These are phyloP conservation scores for Octonoba sinensis DNA, from an alignment of 2,888 invertebrate species.

Conservation along the genomic window DNA sequence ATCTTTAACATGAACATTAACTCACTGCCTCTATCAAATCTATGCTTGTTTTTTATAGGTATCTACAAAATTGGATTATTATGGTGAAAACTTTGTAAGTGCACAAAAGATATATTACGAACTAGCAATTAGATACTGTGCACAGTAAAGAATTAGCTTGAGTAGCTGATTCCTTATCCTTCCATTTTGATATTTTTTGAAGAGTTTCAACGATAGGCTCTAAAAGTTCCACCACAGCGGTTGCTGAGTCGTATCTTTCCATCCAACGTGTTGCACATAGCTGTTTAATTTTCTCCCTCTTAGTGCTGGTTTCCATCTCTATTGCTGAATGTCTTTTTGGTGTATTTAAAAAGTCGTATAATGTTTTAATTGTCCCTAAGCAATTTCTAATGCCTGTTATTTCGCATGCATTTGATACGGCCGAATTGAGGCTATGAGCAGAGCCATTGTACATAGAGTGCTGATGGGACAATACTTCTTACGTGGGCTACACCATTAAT, in stretches of 20 bases:
- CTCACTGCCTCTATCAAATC: slow-evolving; percentile 1
- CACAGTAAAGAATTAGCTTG: no score
- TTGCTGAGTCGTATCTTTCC: slow-evolving; percentile 2
- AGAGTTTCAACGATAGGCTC: slow-evolving; percentile 5
- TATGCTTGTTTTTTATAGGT: background rate
- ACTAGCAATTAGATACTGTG: no score
- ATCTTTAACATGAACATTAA: no score
- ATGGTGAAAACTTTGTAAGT: no score
- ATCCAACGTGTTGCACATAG: slow-evolving; percentile 11
- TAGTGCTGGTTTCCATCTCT: background rate
- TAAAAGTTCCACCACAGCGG: slow-evolving; percentile 3
- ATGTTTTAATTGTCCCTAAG: background rate
- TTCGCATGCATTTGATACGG: slow-evolving; percentile 11
- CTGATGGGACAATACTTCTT: slow-evolving; percentile 1
- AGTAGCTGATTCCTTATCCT: no score
- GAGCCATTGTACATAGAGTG: slow-evolving; percentile 2
- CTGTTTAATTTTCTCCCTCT: background rate
- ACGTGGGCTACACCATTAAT: slow-evolving; percentile 1
- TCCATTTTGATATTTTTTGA: no score
- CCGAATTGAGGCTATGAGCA: slow-evolving; percentile 4
- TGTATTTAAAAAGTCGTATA: slow-evolving; percentile 4
- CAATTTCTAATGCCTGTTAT: background rate
- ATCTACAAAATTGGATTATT: background rate
- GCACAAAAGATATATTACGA: no score
- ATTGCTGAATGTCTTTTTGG: slow-evolving; percentile 4